These are phyloP conservation scores for Gobio gobio DNA, from an alignment of 2,113 vertebrate genomes.

Conservation along the genomic window DNA sequence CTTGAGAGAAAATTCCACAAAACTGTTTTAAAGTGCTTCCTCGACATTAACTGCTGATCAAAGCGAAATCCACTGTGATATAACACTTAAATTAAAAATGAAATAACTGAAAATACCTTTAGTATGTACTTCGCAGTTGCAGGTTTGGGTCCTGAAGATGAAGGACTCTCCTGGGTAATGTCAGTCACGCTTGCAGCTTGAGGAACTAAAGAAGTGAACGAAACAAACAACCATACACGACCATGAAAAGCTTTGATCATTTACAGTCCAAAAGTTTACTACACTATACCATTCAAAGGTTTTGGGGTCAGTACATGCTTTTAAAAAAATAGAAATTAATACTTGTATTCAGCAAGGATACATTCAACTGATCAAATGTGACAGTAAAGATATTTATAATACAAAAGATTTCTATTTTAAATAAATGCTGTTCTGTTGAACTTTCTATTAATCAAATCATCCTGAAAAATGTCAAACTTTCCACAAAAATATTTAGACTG, in stretches of 20 bases:
- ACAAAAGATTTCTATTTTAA: too few species aligned
- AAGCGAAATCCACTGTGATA: neutral
- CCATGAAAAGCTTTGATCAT: neutral
- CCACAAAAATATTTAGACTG: too few species aligned
- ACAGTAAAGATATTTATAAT: neutral
- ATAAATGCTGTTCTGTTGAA: too few species aligned
- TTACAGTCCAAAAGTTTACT: neutral
- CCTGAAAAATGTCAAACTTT: too few species aligned
- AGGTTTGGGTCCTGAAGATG: constrained; percentile 65
- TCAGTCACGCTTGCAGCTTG: constrained; percentile 83
- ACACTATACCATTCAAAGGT: neutral
- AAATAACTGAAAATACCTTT: constrained; percentile 75
- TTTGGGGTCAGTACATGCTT: neutral
- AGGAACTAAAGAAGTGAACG: constrained; percentile 73
- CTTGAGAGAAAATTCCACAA: constrained; percentile 67
- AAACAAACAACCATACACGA: neutral
- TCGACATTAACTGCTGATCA: neutral
- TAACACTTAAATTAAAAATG: neutral
- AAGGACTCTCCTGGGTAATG: constrained; percentile 79
- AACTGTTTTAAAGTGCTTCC: neutral
- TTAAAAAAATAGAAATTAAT: too few species aligned
- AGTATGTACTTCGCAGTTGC: constrained; percentile 80
- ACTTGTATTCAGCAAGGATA: neutral
- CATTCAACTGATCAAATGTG: neutral
- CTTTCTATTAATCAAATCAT: too few species aligned